Percentiles rank a stretch among this genome's conserved stretches.
Evolutionary conservation across 2,797 vertebrate species (phyloP).

Genomic region (Leptodactylus fallax): DNA sequence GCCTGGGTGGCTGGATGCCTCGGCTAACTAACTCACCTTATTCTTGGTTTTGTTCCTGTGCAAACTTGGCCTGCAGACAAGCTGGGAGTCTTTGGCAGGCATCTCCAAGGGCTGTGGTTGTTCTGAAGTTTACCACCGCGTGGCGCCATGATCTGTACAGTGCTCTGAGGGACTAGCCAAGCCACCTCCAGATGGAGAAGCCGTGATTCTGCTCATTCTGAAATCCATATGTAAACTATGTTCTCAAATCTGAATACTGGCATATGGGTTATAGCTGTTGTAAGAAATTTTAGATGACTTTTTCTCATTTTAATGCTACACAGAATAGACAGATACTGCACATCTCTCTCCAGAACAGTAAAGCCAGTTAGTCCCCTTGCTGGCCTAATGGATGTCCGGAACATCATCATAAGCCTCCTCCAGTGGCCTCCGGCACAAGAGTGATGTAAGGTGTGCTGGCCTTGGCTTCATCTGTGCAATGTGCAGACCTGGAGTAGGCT

Average conservation of each 20-base stretch:
- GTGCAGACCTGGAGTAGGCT: too few relatives aligned
- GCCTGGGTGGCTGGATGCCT: conserved; percentile 63
- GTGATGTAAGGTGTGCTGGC: too few relatives aligned
- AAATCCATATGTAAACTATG: conserved; percentile 78
- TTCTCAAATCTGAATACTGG: conserved; percentile 79
- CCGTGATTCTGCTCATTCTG: conserved; percentile 80
- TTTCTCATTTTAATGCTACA: conserved; percentile 21
- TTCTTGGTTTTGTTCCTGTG: conserved; percentile 61
- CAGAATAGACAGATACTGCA: neutral
- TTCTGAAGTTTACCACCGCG: conserved; percentile 90
- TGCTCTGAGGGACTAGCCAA: conserved; percentile 80
- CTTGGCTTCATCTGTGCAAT: too few relatives aligned
- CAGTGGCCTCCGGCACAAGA: too few relatives aligned
- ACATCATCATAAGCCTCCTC: too few relatives aligned
- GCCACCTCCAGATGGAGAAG: conserved; percentile 76
- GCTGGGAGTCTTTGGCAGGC: conserved; percentile 77
- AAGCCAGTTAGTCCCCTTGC: too few relatives aligned
- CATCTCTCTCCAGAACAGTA: too few relatives aligned
- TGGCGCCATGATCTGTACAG: conserved; percentile 84
- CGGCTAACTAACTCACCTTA: conserved; percentile 62
- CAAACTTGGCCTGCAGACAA: conserved; percentile 63
- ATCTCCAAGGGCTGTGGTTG: conserved; percentile 87
- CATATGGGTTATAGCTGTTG: conserved; percentile 13
- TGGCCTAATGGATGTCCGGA: too few relatives aligned
- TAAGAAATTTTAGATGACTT: conserved; percentile 3